Percentiles rank a stretch among this genome's conserved stretches.
Evolutionary conservation across 1,140 invertebrate genomes (phyloP).

Genomic region (Prorops nasuta): DNA sequence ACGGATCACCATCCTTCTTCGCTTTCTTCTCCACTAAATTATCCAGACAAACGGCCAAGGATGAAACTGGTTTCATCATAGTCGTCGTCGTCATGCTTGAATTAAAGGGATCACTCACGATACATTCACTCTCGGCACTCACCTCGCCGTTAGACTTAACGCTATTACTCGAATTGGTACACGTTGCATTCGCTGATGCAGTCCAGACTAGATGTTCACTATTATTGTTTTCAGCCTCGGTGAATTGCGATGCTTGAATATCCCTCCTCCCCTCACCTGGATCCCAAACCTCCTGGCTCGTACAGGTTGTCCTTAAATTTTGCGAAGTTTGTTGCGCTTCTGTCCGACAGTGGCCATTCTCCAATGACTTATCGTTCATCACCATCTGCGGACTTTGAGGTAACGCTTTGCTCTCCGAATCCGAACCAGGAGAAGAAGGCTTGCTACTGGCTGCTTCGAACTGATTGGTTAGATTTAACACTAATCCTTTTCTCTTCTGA

Average conservation of each 20-base stretch:
- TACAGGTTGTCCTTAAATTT: conserved; percentile 42
- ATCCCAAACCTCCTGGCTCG: conserved; percentile 66
- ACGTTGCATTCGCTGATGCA: conserved; percentile 50
- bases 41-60: too few relatives aligned
- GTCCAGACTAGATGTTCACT: conserved; percentile 59
- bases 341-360: conserved; percentile 22
- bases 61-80: too few relatives aligned
- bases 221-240: conserved; percentile 26
- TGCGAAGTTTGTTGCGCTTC: conserved; percentile 20
- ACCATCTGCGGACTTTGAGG: conserved; percentile 18
- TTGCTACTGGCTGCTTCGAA: conserved; percentile 58
- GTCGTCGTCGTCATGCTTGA: neutral
- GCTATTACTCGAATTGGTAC: conserved; percentile 29
- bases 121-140: conserved; percentile 27
- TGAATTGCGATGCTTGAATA: conserved; percentile 15
- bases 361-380: conserved; percentile 35
- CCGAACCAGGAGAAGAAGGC: conserved; percentile 52
- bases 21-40: conserved; percentile 25
- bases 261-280: conserved; percentile 53
- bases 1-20: conserved; percentile 61
- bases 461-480: conserved; percentile 64
- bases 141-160: conserved; percentile 22
- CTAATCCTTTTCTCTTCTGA: conserved; percentile 59
- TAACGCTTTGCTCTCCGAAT: conserved; percentile 28
- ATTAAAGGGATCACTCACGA: conserved; percentile 18